A percentile compares a stretch with the other conserved stretches of the same genome.
phyloP scores from a whole-genome alignment of 1,140 invertebrate genomes.

The Schlechtendalia chinensis region DNA sequence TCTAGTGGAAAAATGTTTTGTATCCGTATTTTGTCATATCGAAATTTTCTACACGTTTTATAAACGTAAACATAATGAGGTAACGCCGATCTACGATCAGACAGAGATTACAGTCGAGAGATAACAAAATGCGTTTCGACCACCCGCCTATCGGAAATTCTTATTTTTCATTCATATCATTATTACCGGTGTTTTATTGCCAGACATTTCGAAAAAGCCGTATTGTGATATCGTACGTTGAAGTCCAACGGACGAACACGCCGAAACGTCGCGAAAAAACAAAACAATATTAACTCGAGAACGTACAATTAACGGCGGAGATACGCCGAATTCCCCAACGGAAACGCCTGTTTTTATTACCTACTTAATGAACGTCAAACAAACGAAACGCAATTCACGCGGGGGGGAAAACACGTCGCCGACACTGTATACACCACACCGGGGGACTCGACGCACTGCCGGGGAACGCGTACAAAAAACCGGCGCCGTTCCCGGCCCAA shows the following conservation, averaged over 20 bases:
- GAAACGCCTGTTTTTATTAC: conserved; percentile 20
- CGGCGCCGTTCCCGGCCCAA: background rate
- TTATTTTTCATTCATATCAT: background rate
- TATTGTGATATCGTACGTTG: too few relatives aligned
- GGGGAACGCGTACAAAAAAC: background rate
- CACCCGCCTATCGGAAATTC: too few relatives aligned
- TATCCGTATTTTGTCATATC: background rate
- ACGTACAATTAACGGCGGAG: background rate
- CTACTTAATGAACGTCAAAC: conserved; percentile 26
- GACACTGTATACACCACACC: too few relatives aligned
- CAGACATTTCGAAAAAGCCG: background rate
- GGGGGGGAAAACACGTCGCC: background rate
- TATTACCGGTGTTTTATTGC: background rate
- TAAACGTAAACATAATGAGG: background rate
- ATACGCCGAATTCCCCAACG: background rate
- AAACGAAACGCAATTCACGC: conserved; percentile 15
- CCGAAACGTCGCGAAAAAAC: too few relatives aligned
- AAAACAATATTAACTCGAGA: conserved; percentile 1
- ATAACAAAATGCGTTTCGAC: background rate
- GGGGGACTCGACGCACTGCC: too few relatives aligned
- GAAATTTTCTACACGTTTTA: background rate
- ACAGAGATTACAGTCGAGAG: background rate
- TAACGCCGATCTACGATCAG: background rate
- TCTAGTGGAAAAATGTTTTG: background rate
- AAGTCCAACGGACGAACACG: too few relatives aligned